phyloP scores from a whole-genome alignment of 2,113 vertebrate species.

The Seriola dumerili region DNA sequence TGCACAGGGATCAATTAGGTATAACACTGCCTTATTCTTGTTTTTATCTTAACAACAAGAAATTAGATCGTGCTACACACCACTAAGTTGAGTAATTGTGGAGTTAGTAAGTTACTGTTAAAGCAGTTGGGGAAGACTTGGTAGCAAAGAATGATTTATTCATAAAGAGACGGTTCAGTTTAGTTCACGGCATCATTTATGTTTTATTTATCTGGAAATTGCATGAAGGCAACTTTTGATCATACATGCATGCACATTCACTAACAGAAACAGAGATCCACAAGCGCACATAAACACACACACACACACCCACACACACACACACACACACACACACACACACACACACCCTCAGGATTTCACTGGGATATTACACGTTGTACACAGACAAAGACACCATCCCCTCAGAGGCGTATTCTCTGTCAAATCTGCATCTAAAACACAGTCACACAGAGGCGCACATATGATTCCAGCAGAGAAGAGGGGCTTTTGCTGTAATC shows the following conservation, averaged over 20 bases:
- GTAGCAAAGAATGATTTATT: slow-evolving; percentile 74
- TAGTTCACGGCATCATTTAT: slow-evolving; percentile 68
- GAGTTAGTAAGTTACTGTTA: slow-evolving; percentile 48
- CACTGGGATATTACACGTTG: slow-evolving; percentile 56
- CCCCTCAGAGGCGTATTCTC: slow-evolving; percentile 43
- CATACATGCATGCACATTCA: slow-evolving; percentile 66
- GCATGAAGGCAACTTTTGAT: slow-evolving; percentile 78
- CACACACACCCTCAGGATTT: slow-evolving; percentile 30
- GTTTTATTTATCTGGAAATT: slow-evolving; percentile 80
- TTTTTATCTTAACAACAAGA: slow-evolving; percentile 27
- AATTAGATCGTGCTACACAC: slow-evolving; percentile 40
- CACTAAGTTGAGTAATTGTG: slow-evolving; percentile 61
- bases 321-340: slow-evolving; percentile 23
- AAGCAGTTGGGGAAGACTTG: slow-evolving; percentile 51
- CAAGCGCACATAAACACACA: slow-evolving; percentile 4
- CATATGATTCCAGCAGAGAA: slow-evolving; percentile 47
- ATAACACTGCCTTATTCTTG: slow-evolving; percentile 18
- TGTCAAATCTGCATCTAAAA: slow-evolving; percentile 66
- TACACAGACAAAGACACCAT: slow-evolving; percentile 57
- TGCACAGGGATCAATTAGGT: slow-evolving; percentile 1
- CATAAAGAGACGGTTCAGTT: slow-evolving; percentile 73
- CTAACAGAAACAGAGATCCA: slow-evolving; percentile 34
- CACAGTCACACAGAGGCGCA: slow-evolving; percentile 19
- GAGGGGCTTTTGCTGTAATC: slow-evolving; percentile 24
- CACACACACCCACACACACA: slow-evolving; percentile 15